These are phyloP conservation scores for Atethmia centrago DNA, from an alignment of 2,888 invertebrate genomes.

Conservation along the genomic window DNA sequence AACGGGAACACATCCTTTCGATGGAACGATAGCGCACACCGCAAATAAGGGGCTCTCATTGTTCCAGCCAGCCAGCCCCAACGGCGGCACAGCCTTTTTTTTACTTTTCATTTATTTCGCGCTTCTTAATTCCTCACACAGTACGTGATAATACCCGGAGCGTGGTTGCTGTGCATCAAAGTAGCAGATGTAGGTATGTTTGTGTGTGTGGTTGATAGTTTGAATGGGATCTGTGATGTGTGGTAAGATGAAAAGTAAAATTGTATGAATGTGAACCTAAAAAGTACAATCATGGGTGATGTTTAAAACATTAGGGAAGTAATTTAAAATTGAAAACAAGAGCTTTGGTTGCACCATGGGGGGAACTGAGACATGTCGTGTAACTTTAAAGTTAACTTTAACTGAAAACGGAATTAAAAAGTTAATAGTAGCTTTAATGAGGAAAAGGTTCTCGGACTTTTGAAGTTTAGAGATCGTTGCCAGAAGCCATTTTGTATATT, in stretches of 20 bases:
- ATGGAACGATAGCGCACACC: conserved; percentile 84
- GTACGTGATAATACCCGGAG: conserved; percentile 77
- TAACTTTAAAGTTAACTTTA: background rate
- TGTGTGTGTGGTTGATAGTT: conserved; percentile 21
- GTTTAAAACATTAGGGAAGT: background rate
- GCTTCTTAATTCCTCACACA: conserved; percentile 83
- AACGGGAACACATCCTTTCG: conserved; percentile 65
- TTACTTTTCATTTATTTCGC: conserved; percentile 76
- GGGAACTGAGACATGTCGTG: background rate
- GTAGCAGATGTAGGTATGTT: conserved; percentile 14
- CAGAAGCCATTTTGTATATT: too few species aligned
- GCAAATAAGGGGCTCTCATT: conserved; percentile 85
- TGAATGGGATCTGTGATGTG: conserved; percentile 11
- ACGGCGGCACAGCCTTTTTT: conserved; percentile 79
- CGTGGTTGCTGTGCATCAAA: conserved; percentile 54
- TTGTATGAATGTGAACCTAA: background rate
- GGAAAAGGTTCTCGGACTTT: background rate
- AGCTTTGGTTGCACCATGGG: background rate
- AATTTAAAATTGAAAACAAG: background rate
- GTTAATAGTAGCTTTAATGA: too few species aligned
- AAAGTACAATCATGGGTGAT: background rate
- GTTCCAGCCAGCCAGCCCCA: conserved; percentile 73
- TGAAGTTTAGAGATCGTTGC: too few species aligned
- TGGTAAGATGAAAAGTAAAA: conserved; percentile 1
- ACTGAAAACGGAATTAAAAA: background rate